These are phyloP conservation scores for Paratilapia polleni DNA, from an alignment of 2,113 vertebrate species.

Conservation along the genomic window DNA sequence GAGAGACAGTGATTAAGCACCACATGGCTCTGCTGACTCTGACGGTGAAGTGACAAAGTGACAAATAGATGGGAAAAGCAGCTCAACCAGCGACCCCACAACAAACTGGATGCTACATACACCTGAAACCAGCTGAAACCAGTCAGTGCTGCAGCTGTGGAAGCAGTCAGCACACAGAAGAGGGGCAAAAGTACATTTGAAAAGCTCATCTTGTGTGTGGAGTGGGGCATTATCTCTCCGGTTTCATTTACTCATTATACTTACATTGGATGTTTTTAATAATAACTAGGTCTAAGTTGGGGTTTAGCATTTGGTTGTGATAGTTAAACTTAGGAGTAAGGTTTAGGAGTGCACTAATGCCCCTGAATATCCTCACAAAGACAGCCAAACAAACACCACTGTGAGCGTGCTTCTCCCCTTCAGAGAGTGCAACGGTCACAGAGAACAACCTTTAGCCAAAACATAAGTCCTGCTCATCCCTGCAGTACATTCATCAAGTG, in stretches of 20 bases:
- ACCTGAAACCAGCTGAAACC: background rate
- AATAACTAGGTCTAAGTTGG: background rate
- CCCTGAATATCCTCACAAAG: background rate
- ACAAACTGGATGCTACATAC: background rate
- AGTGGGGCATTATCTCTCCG: background rate
- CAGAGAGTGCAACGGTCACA: background rate
- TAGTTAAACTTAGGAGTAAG: background rate
- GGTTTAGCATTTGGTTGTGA: background rate
- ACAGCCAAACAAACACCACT: background rate
- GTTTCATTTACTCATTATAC: background rate
- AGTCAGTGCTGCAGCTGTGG: background rate
- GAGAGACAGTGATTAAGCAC: background rate
- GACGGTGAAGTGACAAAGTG: constrained; percentile 37
- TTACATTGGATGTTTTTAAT: background rate
- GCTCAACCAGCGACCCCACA: background rate
- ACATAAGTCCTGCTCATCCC: too few species aligned
- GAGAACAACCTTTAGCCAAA: too few species aligned
- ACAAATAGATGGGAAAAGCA: constrained; percentile 19
- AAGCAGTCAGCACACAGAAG: background rate
- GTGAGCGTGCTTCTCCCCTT: background rate
- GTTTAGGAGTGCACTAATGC: background rate
- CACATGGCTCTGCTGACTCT: constrained; percentile 16
- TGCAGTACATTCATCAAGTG: too few species aligned
- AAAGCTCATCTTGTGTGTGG: background rate
- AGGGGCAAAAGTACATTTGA: background rate